Base-by-base conservation (phyloP, 2,113 vertebrate genomes). In the Proterorhinus semilunaris region DNA sequence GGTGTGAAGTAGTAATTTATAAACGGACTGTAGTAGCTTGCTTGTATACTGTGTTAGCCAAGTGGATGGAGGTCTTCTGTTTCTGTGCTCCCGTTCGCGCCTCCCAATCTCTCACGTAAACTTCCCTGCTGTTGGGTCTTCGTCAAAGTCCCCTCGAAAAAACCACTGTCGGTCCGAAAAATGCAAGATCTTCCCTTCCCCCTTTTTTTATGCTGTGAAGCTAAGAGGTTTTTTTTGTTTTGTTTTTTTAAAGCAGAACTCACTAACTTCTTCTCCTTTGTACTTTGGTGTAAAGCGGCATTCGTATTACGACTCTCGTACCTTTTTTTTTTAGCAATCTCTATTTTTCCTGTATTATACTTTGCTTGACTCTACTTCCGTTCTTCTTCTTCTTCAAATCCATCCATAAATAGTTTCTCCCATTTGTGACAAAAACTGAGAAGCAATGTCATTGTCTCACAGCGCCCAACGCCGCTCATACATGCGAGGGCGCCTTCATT, bases 1-100 rank as follows among this genome's bases (percentile, higher is more conserved):
- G 92, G 91, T 94, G 92, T 94, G 92, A 93, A 91, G 89, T 93
- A 93, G 91, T 94, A 92, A 94, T 94, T 94, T 94, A 94, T 94
- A 94, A 93, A 91, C 92, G 87, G 90, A 91, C 91, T 92, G 27
- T 36, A 91, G 89, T 91, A 90, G 89, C 87, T 90, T 89, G 90
- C 90, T 89, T 92, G 91, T 92, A 91, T 44, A 44, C 87, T 87
- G 91, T 93, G 91, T 92, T 90, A 92, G 87, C 90, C 86, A 92
- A 91, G 86, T 90, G 88, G 91, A 93, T 86, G 87, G 85, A 87
- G 85, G 85, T 86, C 86, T 92, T 89, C 87, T 88, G 81, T 85
- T 86, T 91, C 76, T 85, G 69, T 83, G 69, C 53, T 87, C 61
- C 63, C 10, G n/a, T 48, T 52, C 13, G 43, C 48, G 21, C 55